Base-by-base conservation (phyloP, 1,140 invertebrate species). In the Ceratina japonica region DNA sequence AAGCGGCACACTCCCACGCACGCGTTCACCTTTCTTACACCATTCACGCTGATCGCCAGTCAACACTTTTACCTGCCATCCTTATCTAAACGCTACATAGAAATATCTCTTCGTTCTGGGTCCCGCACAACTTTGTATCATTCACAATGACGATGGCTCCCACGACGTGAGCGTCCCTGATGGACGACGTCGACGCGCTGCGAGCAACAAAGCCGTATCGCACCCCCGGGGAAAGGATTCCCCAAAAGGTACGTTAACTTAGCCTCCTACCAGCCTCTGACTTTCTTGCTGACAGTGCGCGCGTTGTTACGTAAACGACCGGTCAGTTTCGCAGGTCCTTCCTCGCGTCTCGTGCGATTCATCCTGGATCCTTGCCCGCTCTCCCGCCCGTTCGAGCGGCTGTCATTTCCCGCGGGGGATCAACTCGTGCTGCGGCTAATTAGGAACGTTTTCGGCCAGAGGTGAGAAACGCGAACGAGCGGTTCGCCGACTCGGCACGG, bases 71-170 rank as follows among this genome's bases (percentile, higher is more conserved):
- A 49, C 20, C 52, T 78, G 56, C 70, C 76, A 54, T 13, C 64
- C 31, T 70, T 85, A 83, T 72, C 69, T 86, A 85, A 86, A 80
- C 70, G 56, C 83, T 86, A 85, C 81, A 79, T 86, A 86, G 85
- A 86, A 86, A 86, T 86, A 86, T 86, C 81, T 86, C 77, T 85
- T 86, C 85, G 81, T 86, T 86, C 85, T 86, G 85, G 85, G 85
- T 86, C 85, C 85, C 85, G 84, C 85, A 72, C 81, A 85, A 80
- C 77, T 86, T 86, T 86, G 77, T 86, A 82, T 80, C 84, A 70
- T 75, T 82, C 80, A 79, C 84, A 79, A 82, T 69, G 72, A 85
- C 84, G 83, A 85, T 80, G 83, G 72, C 74, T 85, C 56, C 72
- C 69, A 82, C 84, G 83, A 82, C 76, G 80, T 72, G 84, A 80